Evolutionary conservation across 2,888 invertebrate species (phyloP), one percentile per base, ranked within the genome.

Genomic region (Aphidoletes aphidimyza): DNA sequence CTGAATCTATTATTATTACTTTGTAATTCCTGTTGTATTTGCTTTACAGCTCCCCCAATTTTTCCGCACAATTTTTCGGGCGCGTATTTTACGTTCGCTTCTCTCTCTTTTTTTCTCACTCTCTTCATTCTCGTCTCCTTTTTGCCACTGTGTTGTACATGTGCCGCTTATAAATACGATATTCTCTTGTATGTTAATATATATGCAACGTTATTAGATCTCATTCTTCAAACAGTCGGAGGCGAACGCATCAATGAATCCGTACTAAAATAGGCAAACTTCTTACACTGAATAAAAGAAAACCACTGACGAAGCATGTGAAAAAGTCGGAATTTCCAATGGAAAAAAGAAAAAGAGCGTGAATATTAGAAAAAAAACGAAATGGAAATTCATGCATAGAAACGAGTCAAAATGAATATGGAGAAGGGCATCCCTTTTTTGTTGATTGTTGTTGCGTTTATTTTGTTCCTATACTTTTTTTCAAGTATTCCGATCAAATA

Each of bases 21-120:
- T 69, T 69, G 69, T 69, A 69, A 69, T 69, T 69, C 69, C 30
- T 69, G 69, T 69, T 69, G 69, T 30, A 69, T 69, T 69, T 69
- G 69, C 69, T 69, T 69, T 69, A 30, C 14, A 69, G 69, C 69
- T 30, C 69, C 69, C 69, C 69, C 69, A 6, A 69, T 30, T 69
- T n/a, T 69, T 30, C 69, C 69, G 30, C 69, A 69, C 69, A 69
- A 30, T 69, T 54, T 69, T 54, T 30, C 30, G 69, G 69, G 69
- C 30, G 69, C 69, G 30, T n/a, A 69, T 30, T 47, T 19, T 47
- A 14, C 9, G 30, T n/a, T n/a, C 30, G 30, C 14, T 30, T 69
- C 30, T 69, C 2, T 69, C 5, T 69, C 69, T 54, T 3, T 26
- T 69, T 11, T 8, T 39, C 22, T 54, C 54, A 3, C 22, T 14